Percentiles rank a stretch among this genome's conserved stretches.
These are phyloP conservation scores for Cydia strobilella DNA, from an alignment of 1,140 invertebrate genomes.

Conservation along the genomic window DNA sequence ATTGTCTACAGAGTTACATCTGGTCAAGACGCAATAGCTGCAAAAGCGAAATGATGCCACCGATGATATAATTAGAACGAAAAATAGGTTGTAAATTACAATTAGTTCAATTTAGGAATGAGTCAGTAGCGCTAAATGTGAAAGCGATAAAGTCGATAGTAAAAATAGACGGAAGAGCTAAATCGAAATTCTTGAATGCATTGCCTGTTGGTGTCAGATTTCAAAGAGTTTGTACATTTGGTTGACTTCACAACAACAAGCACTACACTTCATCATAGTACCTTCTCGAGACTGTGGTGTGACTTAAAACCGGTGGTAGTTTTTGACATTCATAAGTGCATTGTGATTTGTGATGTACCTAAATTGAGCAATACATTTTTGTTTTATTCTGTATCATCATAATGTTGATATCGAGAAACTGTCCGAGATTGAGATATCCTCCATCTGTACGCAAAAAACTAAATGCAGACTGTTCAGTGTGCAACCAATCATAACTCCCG, in stretches of 20 bases:
- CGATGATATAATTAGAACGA: neutral
- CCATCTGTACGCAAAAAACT: neutral
- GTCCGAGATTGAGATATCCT: too few species aligned
- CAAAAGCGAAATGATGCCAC: neutral
- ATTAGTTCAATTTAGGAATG: conserved; percentile 2
- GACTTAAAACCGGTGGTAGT: too few species aligned
- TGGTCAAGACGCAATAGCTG: neutral
- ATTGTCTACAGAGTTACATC: too few species aligned
- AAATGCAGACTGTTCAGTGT: conserved; percentile 5
- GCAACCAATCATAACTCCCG: neutral
- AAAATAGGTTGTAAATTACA: neutral
- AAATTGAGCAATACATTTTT: too few species aligned
- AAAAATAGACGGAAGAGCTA: conserved; percentile 4
- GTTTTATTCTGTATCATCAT: too few species aligned
- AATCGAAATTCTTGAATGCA: neutral
- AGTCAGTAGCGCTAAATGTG: conserved; percentile 6
- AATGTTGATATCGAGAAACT: too few species aligned
- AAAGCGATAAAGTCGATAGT: conserved; percentile 8
- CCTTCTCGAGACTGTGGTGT: too few species aligned
- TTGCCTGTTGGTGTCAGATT: neutral
- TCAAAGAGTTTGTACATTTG: too few species aligned
- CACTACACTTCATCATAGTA: too few species aligned
- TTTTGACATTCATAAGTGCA: too few species aligned
- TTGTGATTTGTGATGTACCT: too few species aligned
- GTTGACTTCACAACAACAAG: too few species aligned